phyloP scores from a whole-genome alignment of 2,797 vertebrate genomes.

The Eulemur mongoz region DNA sequence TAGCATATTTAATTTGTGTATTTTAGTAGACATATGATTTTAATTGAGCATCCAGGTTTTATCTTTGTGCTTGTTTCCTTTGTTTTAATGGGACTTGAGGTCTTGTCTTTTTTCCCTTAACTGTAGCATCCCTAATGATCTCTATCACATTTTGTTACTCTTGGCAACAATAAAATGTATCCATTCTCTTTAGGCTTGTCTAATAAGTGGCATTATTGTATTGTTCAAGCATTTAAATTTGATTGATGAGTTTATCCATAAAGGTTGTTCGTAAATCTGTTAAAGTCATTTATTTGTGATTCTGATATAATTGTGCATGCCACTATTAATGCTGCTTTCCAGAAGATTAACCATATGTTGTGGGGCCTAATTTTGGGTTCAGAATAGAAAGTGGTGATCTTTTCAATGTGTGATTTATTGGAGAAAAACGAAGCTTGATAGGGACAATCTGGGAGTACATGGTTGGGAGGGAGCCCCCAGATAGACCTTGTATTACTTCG shows the following conservation, averaged over 20 bases:
- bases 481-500: not conserved
- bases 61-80: constrained; percentile 34
- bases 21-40: constrained; percentile 35
- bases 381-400: constrained; percentile 60
- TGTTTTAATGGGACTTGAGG: not conserved
- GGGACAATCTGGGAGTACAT: not conserved
- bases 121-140: constrained; percentile 21
- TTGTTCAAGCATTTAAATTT: constrained; percentile 85
- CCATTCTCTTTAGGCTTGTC: constrained; percentile 62
- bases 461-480: not conserved
- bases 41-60: not conserved
- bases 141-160: constrained; percentile 59
- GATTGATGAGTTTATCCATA: constrained; percentile 86
- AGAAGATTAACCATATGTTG: constrained; percentile 83
- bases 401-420: constrained; percentile 75
- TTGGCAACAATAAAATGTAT: constrained; percentile 66
- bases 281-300: constrained; percentile 87
- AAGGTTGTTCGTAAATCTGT: constrained; percentile 81
- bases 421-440: constrained; percentile 61
- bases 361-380: constrained; percentile 69
- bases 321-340: constrained; percentile 82
- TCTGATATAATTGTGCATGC: constrained; percentile 81
- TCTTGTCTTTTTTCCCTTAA: not conserved
- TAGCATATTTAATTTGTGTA: not conserved
- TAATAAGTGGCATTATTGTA: constrained; percentile 70